Conservation (phyloP, 2,888 invertebrate genomes). For the Xylocampa areola region DNA sequence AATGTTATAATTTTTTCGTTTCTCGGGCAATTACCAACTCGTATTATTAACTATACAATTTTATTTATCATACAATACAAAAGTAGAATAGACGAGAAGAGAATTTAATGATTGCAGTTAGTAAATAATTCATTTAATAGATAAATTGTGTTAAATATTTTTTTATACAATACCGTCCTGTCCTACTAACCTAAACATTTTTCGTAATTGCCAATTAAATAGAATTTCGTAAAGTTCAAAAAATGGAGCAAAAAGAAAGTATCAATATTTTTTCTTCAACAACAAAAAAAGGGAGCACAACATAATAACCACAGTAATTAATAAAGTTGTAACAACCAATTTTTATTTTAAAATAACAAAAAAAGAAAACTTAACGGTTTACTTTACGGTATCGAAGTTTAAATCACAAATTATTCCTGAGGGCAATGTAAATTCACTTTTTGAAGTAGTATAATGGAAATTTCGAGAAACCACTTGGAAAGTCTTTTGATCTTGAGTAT, state of each 20-base stretch:
- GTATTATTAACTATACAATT: too few species aligned
- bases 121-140: too few species aligned
- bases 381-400: constrained; percentile 58
- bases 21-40: too few species aligned
- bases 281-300: constrained; percentile 14
- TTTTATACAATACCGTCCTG: too few species aligned
- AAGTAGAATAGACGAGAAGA: too few species aligned
- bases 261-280: not conserved
- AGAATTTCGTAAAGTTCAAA: not conserved
- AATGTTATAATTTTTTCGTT: too few species aligned
- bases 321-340: constrained; percentile 56
- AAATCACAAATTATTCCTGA: constrained; percentile 70
- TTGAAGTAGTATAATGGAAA: constrained; percentile 82
- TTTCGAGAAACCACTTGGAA: constrained; percentile 82
- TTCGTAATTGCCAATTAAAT: not conserved
- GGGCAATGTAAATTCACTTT: constrained; percentile 77
- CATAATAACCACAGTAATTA: constrained; percentile 43
- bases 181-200: too few species aligned
- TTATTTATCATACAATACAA: too few species aligned
- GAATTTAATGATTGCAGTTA: too few species aligned
- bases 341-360: constrained; percentile 50
- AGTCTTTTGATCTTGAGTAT: constrained; percentile 83
- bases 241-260: not conserved
- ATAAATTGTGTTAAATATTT: too few species aligned
- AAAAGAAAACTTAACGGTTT: constrained; percentile 51